Evolutionary conservation across 2,888 invertebrate genomes (phyloP), one percentile per base, ranked within the genome.

Genomic region (Argynnis bischoffii): DNA sequence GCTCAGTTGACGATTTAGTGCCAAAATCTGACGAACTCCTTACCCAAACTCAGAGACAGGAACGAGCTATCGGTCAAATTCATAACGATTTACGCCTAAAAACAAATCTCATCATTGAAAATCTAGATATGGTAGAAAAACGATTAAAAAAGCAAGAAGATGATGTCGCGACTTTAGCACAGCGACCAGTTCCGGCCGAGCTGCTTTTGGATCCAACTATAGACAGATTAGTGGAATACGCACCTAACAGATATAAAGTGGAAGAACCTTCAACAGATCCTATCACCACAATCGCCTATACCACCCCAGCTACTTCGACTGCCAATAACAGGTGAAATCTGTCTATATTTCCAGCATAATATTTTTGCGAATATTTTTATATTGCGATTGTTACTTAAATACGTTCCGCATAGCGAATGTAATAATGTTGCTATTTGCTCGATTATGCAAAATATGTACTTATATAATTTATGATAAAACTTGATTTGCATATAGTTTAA

Each of bases 21-120:
- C 97, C 97, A 1, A 97, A 97, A 87, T 97, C 97, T 0, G 97
- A 97, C 81, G 97, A 97, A 77, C 88, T 97, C 6, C 88, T 98
- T 15, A 96, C 96, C 1, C 97, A 97, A 85, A 97, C 97, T 0
- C 97, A 97, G 79, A 90, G 97, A 2, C 97, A 97, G 80, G 97
- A 97, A 80, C 93, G 97, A 6, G 97, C 97, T 0, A 97, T 97
- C 74, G 97, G 95, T 48, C 96, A 97, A 85, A 97, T 97, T 67
- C 97, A 97, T 83, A 95, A 95, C 67, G 97, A 97, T 82, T 88
- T 97, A 51, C 93, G 96, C 73, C 92, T 95, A 0, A 97, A 97
- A 84, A 96, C 97, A 0, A 97, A 97, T 86, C 94, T 96, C 76
- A 97, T 97, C 63, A 97, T 97, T 64, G 96, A 96, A 77, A 97